phyloP scores from a whole-genome alignment of 2,113 vertebrate species.

The Trichechus manatus region DNA sequence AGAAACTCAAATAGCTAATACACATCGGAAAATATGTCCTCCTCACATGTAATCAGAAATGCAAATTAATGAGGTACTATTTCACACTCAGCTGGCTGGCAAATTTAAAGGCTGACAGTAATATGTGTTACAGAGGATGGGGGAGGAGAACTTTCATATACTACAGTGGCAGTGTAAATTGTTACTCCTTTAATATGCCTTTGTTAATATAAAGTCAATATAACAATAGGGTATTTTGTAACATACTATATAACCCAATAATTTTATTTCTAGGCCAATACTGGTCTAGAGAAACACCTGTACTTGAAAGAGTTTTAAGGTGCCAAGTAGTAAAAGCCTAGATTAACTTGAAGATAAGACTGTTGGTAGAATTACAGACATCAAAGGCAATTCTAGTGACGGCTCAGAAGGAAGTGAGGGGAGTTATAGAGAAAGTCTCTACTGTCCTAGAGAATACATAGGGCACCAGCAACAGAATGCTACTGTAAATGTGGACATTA shows the following conservation, averaged over 20 bases:
- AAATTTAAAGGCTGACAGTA: background rate
- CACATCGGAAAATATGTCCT: background rate
- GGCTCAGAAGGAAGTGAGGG: no score
- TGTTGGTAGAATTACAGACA: no score
- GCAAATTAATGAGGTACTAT: background rate
- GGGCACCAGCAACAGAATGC: no score
- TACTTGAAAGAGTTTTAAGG: no score
- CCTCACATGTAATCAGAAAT: background rate
- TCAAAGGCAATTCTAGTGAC: no score
- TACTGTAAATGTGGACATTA: background rate
- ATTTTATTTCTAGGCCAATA: slow-evolving; percentile 33
- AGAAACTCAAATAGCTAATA: background rate
- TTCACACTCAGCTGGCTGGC: background rate
- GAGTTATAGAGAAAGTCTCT: no score
- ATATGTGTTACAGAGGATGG: background rate
- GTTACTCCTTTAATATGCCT: background rate
- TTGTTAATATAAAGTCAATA: background rate
- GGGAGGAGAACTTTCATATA: background rate
- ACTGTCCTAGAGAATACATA: no score
- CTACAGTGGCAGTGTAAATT: background rate
- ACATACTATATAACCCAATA: background rate
- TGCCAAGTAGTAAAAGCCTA: no score
- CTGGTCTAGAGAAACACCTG: background rate
- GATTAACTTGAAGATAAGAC: no score
- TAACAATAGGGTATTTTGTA: no score